These are phyloP conservation scores for Pteria penguin DNA, from an alignment of 2,888 invertebrate species.

Conservation along the genomic window DNA sequence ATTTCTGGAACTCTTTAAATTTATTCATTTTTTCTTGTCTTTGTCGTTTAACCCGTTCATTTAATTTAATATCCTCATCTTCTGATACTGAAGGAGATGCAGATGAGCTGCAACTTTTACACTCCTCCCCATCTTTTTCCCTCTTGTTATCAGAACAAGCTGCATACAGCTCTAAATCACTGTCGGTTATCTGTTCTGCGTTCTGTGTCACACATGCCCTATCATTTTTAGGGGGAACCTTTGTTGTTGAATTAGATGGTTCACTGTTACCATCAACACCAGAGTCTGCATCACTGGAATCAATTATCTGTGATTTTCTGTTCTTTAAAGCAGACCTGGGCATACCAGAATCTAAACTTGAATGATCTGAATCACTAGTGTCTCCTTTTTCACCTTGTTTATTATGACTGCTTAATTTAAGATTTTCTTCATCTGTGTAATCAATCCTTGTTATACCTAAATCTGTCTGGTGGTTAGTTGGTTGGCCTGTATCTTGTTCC, in stretches of 20 bases:
- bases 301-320: background rate
- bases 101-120: background rate
- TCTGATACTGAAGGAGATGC: background rate
- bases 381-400: background rate
- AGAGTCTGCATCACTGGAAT: background rate
- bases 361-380: background rate
- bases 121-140: too few relatives aligned
- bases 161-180: too few relatives aligned
- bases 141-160: too few relatives aligned
- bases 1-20: conserved; percentile 7
- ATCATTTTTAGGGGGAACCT: background rate
- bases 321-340: background rate
- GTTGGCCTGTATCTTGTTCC: background rate
- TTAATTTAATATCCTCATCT: background rate
- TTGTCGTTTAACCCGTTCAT: conserved; percentile 4
- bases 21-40: conserved; percentile 11
- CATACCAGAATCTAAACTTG: background rate
- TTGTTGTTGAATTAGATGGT: background rate
- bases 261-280: background rate
- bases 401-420: background rate
- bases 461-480: background rate
- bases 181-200: background rate
- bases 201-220: background rate
- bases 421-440: background rate
- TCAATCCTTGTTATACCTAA: background rate